A percentile compares a stretch with the other conserved stretches of the same genome.
Evolutionary conservation across 2,113 vertebrate genomes (phyloP).

Genomic region (Hydropotes inermis): DNA sequence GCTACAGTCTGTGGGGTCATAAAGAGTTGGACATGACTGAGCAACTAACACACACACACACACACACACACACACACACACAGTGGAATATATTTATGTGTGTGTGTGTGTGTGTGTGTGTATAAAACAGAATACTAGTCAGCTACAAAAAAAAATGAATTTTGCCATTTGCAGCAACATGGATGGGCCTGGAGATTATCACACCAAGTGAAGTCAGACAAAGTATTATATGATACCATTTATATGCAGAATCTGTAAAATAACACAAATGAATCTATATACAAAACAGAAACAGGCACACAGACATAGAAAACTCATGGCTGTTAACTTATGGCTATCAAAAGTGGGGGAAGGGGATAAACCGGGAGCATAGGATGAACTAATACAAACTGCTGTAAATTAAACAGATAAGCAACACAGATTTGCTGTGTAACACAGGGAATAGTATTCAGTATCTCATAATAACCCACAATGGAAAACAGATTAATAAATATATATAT

Average conservation of each 20-base stretch:
- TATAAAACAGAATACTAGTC: not conserved
- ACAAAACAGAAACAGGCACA: not conserved
- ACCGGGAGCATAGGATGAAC: not conserved
- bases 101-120: not conserved
- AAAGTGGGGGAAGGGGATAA: not conserved
- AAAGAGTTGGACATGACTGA: not conserved
- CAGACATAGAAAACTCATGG: not conserved
- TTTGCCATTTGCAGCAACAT: not conserved
- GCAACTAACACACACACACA: not conserved
- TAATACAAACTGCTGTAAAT: not conserved
- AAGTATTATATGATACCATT: not conserved
- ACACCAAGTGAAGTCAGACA: not conserved
- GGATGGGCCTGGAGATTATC: not conserved
- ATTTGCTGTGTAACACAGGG: not conserved
- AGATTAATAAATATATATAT: rapidly evolving
- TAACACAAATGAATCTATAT: not conserved
- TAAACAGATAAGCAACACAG: not conserved
- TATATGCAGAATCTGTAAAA: not conserved
- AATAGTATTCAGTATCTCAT: rapidly evolving
- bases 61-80: not conserved
- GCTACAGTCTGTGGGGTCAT: not conserved
- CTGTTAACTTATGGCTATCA: not conserved
- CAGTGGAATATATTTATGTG: not conserved
- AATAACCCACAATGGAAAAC: not conserved
- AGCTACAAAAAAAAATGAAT: not conserved